These are phyloP conservation scores for Oncorhynchus kisutch DNA, from an alignment of 2,113 vertebrate species.

Conservation along the genomic window DNA sequence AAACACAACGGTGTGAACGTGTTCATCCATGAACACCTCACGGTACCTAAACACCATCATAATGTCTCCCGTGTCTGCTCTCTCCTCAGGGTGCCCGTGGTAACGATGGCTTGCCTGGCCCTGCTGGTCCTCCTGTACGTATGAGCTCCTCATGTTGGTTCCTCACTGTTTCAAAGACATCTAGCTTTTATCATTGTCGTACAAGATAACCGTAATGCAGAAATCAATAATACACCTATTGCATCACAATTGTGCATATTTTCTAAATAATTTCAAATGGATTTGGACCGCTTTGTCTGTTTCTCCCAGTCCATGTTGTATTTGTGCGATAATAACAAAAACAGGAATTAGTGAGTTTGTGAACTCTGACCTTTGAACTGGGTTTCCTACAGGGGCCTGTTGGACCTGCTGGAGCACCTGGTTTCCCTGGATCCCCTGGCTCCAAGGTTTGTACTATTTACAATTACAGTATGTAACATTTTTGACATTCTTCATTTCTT, in stretches of 20 bases:
- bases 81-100: slow-evolving; percentile 87
- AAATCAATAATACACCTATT: no score
- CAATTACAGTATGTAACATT: not conserved
- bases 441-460: slow-evolving; percentile 79
- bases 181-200: no score
- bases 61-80: slow-evolving; percentile 10
- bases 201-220: no score
- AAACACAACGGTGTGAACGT: no score
- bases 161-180: not conserved
- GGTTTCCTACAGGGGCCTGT: slow-evolving; percentile 82
- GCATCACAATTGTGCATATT: not conserved
- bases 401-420: slow-evolving; percentile 89
- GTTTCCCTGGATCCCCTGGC: slow-evolving; percentile 94
- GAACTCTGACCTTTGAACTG: slow-evolving; percentile 12
- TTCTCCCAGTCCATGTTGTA: not conserved
- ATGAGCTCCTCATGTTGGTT: not conserved
- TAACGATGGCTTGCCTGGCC: slow-evolving; percentile 92
- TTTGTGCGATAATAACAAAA: not conserved
- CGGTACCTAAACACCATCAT: slow-evolving; percentile 3
- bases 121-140: slow-evolving; percentile 92
- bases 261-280: no score
- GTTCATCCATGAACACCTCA: no score
- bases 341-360: not conserved
- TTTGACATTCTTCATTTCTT: not conserved
- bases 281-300: no score